Percentiles rank a stretch among this genome's conserved stretches.
Evolutionary conservation across 2,797 vertebrate genomes (phyloP).

Genomic region (Hemitrygon akajei): DNA sequence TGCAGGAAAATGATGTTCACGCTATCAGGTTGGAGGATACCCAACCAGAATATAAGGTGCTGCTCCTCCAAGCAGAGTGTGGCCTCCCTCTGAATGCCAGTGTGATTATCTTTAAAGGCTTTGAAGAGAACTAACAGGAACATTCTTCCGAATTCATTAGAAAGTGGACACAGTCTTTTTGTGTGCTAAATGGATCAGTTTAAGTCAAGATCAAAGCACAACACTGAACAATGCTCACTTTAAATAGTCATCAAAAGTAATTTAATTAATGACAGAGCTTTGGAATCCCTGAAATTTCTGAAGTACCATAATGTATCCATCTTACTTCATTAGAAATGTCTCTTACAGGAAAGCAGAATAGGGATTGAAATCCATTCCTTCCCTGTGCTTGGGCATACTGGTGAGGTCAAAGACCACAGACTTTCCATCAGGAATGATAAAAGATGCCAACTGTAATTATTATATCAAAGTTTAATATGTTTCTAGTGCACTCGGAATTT

Average conservation of each 20-base stretch:
- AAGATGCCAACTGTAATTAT: background rate
- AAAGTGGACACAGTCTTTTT: too few species aligned
- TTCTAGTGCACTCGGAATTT: too few species aligned
- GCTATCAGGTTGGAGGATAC: too few species aligned
- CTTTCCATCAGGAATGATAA: background rate
- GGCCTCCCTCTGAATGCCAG: too few species aligned
- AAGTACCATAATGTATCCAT: background rate
- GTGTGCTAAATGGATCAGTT: background rate
- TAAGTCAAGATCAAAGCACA: conserved; percentile 21
- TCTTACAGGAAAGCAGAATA: background rate
- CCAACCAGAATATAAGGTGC: too few species aligned
- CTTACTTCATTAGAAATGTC: background rate
- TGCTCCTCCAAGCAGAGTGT: too few species aligned
- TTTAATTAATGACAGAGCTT: conserved; percentile 2
- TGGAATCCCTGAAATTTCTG: background rate
- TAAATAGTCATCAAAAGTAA: background rate
- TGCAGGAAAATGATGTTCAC: too few species aligned
- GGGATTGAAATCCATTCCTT: background rate
- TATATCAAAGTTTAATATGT: background rate
- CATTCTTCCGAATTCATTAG: conserved; percentile 20
- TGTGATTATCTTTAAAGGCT: background rate
- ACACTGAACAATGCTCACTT: background rate
- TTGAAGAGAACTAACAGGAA: background rate
- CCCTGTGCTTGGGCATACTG: background rate
- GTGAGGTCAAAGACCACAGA: background rate